Base-by-base conservation (phyloP, 2,888 invertebrate genomes). In the Heterodera filipjevi region DNA sequence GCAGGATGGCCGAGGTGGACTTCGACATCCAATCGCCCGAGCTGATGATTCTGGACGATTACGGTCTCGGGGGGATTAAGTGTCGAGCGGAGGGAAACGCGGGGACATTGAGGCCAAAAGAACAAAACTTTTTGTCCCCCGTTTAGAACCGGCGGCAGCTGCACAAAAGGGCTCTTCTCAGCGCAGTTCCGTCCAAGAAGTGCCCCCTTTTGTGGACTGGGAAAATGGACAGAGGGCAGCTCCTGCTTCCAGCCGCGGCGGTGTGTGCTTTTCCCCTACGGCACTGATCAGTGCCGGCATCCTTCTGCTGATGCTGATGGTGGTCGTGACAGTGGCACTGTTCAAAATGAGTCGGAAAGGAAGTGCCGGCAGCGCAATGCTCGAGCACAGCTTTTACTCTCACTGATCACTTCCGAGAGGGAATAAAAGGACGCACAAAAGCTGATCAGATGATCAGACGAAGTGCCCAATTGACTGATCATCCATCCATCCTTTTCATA, bases 11-110 rank as follows among this genome's bases (percentile, higher is more conserved):
- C 49, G 66, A 81, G n/a, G 83, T 87, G 68, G 87, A 88, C 77
- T 83, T 88, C 64, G 88, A 88, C 76, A 84, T 88, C 44, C 80
- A 84, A n/a, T 86, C 87, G 30, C 85, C 86, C 0, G 88, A 88
- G 70, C 76, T 88, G 76, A 88, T 86, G 14, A 86, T 88, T 75
- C 72, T 88, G 32, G 88, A 88, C 73, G 83, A 82, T 73, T 84
- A 86, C 49, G 46, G 70, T 68, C 32, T 12, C 12, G 8, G 46
- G 16, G 39, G 32, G 22, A 16, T 46, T 46, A n/a, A n/a, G n/a
- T n/a, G n/a, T n/a, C n/a, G n/a, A n/a, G n/a, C 12, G 8, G 46
- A 32, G 39, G 32, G 12, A 22, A 30, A 32, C 39, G 39, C 39
- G 39, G 10, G 39, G n/a, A n/a, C 39, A 39, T 59, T 44, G 33